Conservation (phyloP, 2,888 invertebrate genomes). For the Sphinx pinastri region DNA sequence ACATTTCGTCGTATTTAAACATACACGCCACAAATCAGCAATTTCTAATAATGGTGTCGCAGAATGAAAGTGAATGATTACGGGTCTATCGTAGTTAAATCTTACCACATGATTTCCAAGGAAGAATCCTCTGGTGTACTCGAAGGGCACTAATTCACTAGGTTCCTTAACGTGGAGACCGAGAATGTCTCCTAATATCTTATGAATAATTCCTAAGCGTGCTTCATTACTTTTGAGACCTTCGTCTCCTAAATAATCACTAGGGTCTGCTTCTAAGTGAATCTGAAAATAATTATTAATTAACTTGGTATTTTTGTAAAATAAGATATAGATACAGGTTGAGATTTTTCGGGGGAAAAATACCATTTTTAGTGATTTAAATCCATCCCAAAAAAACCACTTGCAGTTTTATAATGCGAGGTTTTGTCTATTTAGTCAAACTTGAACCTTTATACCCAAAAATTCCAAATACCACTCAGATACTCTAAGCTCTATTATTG, state of each 20-base stretch:
- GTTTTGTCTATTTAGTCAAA: too few relatives aligned
- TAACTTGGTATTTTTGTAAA: too few relatives aligned
- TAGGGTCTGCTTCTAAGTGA: slow-evolving; percentile 91
- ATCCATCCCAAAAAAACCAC: too few relatives aligned
- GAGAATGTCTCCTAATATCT: slow-evolving; percentile 88
- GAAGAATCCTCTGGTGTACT: slow-evolving; percentile 88
- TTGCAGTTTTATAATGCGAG: too few relatives aligned
- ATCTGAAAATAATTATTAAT: slow-evolving; percentile 78
- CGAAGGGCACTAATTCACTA: slow-evolving; percentile 54
- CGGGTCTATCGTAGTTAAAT: neutral
- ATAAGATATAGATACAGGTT: too few relatives aligned
- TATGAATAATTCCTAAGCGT: slow-evolving; percentile 90
- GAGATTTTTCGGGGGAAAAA: too few relatives aligned
- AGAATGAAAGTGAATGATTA: slow-evolving; percentile 31
- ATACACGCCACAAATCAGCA: slow-evolving; percentile 44
- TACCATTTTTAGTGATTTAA: too few relatives aligned
- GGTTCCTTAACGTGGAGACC: slow-evolving; percentile 85
- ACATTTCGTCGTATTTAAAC: neutral
- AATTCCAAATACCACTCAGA: too few relatives aligned
- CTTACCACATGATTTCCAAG: slow-evolving; percentile 92
- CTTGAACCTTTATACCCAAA: too few relatives aligned
- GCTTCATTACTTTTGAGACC: slow-evolving; percentile 83
- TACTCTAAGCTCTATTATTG: slow-evolving; percentile 26
- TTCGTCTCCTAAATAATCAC: slow-evolving; percentile 75
- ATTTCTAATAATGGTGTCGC: slow-evolving; percentile 66